Conservation (phyloP, 1,140 invertebrate species). For the Drosophila mauritiana region DNA sequence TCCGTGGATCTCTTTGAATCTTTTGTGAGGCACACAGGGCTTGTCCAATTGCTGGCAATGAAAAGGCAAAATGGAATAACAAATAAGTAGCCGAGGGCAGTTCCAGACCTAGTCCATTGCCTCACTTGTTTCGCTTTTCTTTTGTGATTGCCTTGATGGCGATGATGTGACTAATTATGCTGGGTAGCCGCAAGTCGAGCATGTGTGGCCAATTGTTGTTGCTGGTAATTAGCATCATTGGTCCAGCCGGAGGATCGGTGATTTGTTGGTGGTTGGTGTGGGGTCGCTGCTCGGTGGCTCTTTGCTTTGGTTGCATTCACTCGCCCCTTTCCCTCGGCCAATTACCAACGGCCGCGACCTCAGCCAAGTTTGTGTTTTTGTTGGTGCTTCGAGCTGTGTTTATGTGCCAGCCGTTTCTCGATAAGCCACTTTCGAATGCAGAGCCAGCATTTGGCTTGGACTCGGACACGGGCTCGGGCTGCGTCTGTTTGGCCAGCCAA, state of each 20-base stretch:
- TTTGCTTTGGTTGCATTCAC: constrained; percentile 31
- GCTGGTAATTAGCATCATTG: constrained; percentile 68
- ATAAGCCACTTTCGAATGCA: constrained; percentile 82
- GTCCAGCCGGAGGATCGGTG: constrained; percentile 23
- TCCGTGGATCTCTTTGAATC: constrained; percentile 20
- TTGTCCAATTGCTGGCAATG: constrained; percentile 73
- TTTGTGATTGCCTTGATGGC: constrained; percentile 28
- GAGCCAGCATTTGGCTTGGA: constrained; percentile 62
- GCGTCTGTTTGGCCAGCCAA: constrained; percentile 54
- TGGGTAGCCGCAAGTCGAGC: constrained; percentile 61
- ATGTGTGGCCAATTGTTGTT: constrained; percentile 61
- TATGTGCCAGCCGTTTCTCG: constrained; percentile 58
- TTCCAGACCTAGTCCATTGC: constrained; percentile 32
- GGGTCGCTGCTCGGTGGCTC: constrained; percentile 2
- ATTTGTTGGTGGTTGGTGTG: constrained; percentile 3
- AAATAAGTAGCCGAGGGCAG: constrained; percentile 41
- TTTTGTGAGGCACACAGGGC: constrained; percentile 27
- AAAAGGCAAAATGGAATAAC: constrained; percentile 67
- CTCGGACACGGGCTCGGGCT: constrained; percentile 38
- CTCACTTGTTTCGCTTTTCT: constrained; percentile 65
- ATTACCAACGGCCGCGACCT: constrained; percentile 56
- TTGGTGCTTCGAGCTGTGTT: constrained; percentile 26
- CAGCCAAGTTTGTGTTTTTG: constrained; percentile 54
- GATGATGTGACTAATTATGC: constrained; percentile 52
- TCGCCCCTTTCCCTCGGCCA: constrained; percentile 41